Percentiles rank a stretch among this genome's conserved stretches.
Conservation (phyloP, 2,797 vertebrate genomes). For the Chelon labrosus region DNA sequence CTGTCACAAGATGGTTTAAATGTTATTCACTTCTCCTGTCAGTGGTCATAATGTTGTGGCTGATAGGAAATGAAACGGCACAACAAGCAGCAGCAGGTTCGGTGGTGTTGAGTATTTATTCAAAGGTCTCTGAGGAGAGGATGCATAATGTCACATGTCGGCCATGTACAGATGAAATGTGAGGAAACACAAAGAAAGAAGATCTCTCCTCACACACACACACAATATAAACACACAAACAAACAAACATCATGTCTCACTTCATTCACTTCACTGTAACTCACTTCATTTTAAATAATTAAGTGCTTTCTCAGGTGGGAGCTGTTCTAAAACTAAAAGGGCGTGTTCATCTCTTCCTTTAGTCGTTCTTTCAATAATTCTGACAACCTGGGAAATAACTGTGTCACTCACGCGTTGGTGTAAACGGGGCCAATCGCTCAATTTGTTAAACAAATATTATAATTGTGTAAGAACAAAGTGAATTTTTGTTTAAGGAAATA, state of each 20-base stretch:
- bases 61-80: too few relatives aligned
- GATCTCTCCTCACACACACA: neutral
- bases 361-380: too few relatives aligned
- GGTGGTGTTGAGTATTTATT: constrained; percentile 69
- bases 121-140: constrained; percentile 56
- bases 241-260: constrained; percentile 17
- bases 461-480: too few relatives aligned
- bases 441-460: too few relatives aligned
- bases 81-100: neutral
- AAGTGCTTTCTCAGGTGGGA: constrained; percentile 56
- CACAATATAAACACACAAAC: constrained; percentile 35
- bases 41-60: too few relatives aligned
- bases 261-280: constrained; percentile 37
- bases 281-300: constrained; percentile 60
- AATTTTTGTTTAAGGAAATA: too few relatives aligned
- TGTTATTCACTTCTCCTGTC: too few relatives aligned
- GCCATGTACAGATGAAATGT: constrained; percentile 58
- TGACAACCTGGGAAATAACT: too few relatives aligned
- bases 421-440: too few relatives aligned
- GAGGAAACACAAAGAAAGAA: constrained; percentile 24
- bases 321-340: neutral
- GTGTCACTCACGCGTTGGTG: too few relatives aligned
- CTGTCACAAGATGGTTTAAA: too few relatives aligned
- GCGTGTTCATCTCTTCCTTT: too few relatives aligned
- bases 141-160: constrained; percentile 49